Percentiles rank a stretch among this genome's conserved stretches.
Evolutionary conservation across 2,797 vertebrate genomes (phyloP).

Genomic region (Sebastes wilsoni): DNA sequence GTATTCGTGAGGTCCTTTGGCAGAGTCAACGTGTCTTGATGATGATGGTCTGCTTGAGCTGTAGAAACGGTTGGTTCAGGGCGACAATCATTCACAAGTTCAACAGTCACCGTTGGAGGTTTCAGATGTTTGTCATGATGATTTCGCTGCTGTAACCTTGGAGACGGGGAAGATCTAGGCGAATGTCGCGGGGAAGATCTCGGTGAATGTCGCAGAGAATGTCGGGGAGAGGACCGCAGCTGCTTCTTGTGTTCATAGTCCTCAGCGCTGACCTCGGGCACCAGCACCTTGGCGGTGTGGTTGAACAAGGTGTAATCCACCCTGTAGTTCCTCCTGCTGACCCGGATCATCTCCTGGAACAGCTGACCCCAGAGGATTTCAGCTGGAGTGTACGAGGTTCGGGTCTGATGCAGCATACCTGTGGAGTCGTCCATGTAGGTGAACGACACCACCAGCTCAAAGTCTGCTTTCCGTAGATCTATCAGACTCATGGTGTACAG

Average conservation of each 20-base stretch:
- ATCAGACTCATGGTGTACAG: conserved; percentile 87
- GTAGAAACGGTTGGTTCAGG: conserved; percentile 15
- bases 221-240: conserved; percentile 19
- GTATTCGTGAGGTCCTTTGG: background rate
- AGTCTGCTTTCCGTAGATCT: conserved; percentile 86
- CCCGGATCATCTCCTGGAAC: conserved; percentile 91
- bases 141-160: background rate
- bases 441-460: conserved; percentile 94
- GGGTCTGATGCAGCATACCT: conserved; percentile 93
- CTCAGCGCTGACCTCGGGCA: conserved; percentile 89
- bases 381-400: conserved; percentile 89
- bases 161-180: conserved; percentile 13
- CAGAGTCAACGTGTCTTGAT: conserved; percentile 25
- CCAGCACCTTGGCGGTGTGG: conserved; percentile 87
- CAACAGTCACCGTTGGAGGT: conserved; percentile 55
- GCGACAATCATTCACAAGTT: conserved; percentile 45
- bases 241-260: conserved; percentile 85
- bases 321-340: conserved; percentile 87
- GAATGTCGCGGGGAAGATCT: conserved; percentile 4
- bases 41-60: conserved; percentile 13
- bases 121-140: conserved; percentile 31
- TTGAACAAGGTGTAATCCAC: conserved; percentile 93
- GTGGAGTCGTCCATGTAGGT: conserved; percentile 94
- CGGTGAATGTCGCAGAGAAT: conserved; percentile 6
- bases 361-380: conserved; percentile 96